phyloP scores from a whole-genome alignment of 2,113 vertebrate genomes.

The Calonectris borealis region DNA sequence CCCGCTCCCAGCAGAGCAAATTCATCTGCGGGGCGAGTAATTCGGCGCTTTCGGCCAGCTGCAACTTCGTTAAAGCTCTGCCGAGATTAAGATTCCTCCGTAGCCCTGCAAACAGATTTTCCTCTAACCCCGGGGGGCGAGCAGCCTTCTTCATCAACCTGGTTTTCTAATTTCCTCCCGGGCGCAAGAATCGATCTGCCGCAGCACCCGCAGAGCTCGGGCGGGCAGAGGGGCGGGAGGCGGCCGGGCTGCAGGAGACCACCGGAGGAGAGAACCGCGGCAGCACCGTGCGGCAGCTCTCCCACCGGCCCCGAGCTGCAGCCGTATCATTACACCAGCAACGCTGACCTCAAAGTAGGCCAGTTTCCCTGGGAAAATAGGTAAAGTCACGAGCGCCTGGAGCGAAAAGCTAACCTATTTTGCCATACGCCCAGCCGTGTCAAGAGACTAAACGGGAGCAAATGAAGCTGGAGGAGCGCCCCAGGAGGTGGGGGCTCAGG shows the following conservation, averaged over 20 bases:
- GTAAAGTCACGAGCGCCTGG: conserved; percentile 10
- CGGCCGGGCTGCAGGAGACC: background rate
- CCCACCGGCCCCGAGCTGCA: background rate
- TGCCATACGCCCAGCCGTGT: background rate
- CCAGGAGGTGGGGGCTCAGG: background rate
- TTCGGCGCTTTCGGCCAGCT: accelerated
- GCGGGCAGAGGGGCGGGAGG: no score
- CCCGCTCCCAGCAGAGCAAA: background rate
- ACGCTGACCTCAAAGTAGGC: conserved; percentile 69
- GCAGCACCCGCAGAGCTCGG: background rate
- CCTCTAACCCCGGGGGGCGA: background rate
- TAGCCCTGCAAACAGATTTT: background rate
- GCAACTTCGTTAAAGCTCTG: background rate
- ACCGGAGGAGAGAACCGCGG: background rate
- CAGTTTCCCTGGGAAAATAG: conserved; percentile 65
- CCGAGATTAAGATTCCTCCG: background rate
- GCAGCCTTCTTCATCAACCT: background rate
- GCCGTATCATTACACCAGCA: background rate
- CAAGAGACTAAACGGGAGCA: background rate
- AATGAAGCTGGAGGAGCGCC: background rate
- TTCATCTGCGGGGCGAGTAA: background rate
- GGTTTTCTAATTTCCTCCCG: background rate
- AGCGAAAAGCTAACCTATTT: conserved; percentile 64
- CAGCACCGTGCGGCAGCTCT: background rate
- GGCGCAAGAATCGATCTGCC: background rate